phyloP scores from a whole-genome alignment of 2,797 vertebrate species.

The Numenius phaeopus region DNA sequence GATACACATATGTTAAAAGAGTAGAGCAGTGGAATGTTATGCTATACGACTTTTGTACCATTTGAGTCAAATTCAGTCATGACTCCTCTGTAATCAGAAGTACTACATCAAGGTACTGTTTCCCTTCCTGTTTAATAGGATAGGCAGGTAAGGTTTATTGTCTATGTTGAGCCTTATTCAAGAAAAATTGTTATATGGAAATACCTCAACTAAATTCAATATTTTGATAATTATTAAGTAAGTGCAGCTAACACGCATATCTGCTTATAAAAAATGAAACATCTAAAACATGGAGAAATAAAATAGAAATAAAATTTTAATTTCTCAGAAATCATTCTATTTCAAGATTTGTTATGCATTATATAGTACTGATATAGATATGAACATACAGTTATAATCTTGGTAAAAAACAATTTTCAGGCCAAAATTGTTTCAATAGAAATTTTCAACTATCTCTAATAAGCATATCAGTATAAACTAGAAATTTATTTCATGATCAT shows the following conservation, averaged over 20 bases:
- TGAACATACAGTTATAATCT: background rate
- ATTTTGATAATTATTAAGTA: background rate
- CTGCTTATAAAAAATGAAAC: background rate
- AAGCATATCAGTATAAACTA: background rate
- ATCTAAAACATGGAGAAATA: background rate
- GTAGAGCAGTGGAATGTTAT: background rate
- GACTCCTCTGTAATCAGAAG: background rate
- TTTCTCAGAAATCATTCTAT: background rate
- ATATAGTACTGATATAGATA: no score
- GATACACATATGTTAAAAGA: background rate
- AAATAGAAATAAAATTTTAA: background rate
- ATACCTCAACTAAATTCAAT: background rate
- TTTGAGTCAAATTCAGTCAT: background rate
- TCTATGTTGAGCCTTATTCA: background rate
- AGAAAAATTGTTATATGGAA: background rate
- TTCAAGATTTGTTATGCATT: background rate
- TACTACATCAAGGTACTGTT: background rate
- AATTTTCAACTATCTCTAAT: background rate
- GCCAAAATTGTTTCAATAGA: background rate
- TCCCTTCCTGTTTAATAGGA: background rate
- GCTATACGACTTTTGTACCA: background rate
- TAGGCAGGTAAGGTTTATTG: background rate
- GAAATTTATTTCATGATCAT: background rate
- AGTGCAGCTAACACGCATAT: background rate
- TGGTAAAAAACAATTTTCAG: background rate